Evolutionary conservation across 2,113 vertebrate species (phyloP).

Genomic region (Cygnus buccinator): DNA sequence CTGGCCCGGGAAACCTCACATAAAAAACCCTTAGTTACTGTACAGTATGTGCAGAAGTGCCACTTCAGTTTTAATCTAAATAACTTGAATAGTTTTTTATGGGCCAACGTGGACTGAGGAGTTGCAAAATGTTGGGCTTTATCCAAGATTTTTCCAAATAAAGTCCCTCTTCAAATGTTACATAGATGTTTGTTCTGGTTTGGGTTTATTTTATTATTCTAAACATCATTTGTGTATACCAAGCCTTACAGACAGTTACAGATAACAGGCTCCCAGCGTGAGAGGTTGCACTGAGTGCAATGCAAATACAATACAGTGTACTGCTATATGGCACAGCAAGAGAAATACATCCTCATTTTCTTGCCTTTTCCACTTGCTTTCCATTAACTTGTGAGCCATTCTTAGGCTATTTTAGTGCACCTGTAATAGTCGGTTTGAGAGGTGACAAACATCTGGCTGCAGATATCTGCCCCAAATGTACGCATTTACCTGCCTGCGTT

Average conservation of each 20-base stretch:
- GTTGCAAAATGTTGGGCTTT: not conserved
- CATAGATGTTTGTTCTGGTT: not conserved
- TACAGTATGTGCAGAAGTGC: not conserved
- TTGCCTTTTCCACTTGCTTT: not conserved
- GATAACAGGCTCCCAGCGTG: not conserved
- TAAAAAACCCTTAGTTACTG: not conserved
- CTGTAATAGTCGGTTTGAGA: not conserved
- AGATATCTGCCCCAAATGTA: not conserved
- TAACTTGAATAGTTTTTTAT: not conserved
- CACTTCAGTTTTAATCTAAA: not conserved
- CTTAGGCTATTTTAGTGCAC: not conserved
- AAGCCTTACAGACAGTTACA: not conserved
- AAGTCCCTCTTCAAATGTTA: not conserved
- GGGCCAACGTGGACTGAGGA: not conserved
- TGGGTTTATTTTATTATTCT: not conserved
- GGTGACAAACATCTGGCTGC: not conserved
- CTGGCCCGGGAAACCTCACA: not conserved
- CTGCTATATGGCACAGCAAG: not conserved
- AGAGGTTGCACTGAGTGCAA: not conserved
- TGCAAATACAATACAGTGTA: accelerated
- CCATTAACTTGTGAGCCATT: not conserved
- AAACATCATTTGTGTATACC: not conserved
- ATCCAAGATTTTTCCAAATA: not conserved
- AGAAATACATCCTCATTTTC: not conserved
- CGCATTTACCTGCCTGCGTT: not conserved